phyloP scores from a whole-genome alignment of 1,140 invertebrate genomes.

The Lamellibrachia luymesi region DNA sequence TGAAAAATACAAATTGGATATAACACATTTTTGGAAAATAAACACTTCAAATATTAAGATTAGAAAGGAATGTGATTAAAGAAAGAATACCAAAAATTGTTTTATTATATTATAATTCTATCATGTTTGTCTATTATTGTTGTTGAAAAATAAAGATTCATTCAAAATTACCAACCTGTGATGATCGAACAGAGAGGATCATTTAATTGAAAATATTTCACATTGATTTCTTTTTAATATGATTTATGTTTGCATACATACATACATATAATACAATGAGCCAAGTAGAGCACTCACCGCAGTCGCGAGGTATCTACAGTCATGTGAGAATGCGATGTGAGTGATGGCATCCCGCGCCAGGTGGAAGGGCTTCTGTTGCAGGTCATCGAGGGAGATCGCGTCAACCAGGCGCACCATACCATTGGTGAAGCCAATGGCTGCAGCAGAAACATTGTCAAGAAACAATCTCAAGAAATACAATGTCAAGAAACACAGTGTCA shows the following conservation, averaged over 20 bases:
- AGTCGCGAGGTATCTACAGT: slow-evolving; percentile 53
- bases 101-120: no score
- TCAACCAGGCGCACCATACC: slow-evolving; percentile 51
- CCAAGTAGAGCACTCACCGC: slow-evolving; percentile 40
- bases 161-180: no score
- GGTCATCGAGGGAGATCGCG: slow-evolving; percentile 50
- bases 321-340: slow-evolving; percentile 54
- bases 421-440: slow-evolving; percentile 57
- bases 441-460: slow-evolving; percentile 19
- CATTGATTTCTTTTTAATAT: no score
- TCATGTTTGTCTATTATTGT: background rate
- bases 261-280: background rate
- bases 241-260: no score
- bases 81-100: background rate
- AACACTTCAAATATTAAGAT: background rate
- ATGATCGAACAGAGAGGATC: no score
- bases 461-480: no score
- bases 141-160: background rate
- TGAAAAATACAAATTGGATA: no score
- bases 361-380: slow-evolving; percentile 45
- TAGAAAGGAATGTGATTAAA: background rate
- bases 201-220: no score
- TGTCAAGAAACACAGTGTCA: no score
- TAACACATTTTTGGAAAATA: no score
- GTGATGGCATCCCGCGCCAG: slow-evolving; percentile 53